phyloP scores from a whole-genome alignment of 2,797 vertebrate genomes.

The Anabacerthia variegaticeps region DNA sequence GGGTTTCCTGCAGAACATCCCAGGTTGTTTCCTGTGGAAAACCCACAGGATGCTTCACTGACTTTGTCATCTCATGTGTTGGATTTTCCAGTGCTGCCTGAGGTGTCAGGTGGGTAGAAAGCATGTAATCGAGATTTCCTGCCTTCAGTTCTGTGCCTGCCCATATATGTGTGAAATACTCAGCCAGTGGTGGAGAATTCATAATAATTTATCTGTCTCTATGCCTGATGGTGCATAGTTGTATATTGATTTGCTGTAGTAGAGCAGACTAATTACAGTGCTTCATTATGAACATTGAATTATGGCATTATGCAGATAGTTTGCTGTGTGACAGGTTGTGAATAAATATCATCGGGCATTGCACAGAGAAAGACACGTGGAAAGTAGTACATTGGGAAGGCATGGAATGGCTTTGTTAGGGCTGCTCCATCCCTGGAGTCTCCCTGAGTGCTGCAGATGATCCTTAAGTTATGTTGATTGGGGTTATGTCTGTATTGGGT shows the following conservation, averaged over 20 bases:
- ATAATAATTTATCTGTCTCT: not conserved
- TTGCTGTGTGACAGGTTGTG: not conserved
- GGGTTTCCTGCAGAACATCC: not conserved
- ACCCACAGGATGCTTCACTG: not conserved
- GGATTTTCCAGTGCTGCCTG: not conserved
- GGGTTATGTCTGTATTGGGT: not conserved
- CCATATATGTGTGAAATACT: not conserved
- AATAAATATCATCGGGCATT: not conserved
- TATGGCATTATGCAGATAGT: not conserved
- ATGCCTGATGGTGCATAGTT: not conserved
- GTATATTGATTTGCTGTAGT: slow-evolving; percentile 16
- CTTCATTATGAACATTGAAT: not conserved
- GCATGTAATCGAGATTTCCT: not conserved
- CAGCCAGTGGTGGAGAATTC: not conserved
- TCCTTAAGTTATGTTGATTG: not conserved
- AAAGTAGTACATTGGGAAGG: not conserved
- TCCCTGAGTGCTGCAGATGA: not conserved
- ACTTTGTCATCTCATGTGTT: not conserved
- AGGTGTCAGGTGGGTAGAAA: not conserved
- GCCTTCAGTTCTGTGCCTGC: not conserved
- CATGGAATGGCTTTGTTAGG: not conserved
- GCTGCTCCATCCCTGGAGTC: not conserved
- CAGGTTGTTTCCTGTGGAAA: not conserved
- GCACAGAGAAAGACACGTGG: not conserved
- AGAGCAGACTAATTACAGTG: not conserved